Evolutionary conservation across 2,113 vertebrate genomes (phyloP).

Genomic region (Dolichotis patagonum): DNA sequence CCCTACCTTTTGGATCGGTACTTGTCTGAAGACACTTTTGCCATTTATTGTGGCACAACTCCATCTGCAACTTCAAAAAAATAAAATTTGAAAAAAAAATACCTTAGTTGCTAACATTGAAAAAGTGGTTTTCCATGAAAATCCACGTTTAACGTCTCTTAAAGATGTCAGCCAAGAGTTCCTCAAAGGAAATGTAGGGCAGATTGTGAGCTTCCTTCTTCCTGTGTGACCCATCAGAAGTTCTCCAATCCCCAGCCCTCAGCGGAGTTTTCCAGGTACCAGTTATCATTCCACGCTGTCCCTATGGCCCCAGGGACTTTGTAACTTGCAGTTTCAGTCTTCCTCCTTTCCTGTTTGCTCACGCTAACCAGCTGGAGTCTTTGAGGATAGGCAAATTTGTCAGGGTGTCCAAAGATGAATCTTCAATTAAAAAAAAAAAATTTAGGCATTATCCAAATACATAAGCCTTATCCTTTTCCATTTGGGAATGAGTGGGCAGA

Average conservation of each 20-base stretch:
- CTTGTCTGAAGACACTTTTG: slow-evolving; percentile 85
- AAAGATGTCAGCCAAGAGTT: background rate
- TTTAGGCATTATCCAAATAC: background rate
- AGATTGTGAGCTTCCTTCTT: accelerated
- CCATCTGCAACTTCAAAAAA: slow-evolving; percentile 76
- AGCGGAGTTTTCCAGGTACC: accelerated
- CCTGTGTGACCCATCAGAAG: accelerated
- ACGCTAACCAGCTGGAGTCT: background rate
- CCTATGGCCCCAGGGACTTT: too few relatives aligned
- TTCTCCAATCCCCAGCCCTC: accelerated
- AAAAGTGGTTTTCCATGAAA: background rate
- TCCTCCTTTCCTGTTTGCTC: background rate
- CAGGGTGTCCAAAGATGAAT: background rate
- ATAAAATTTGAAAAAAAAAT: background rate
- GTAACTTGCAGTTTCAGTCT: accelerated
- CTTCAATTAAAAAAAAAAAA: background rate
- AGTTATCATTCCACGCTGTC: accelerated
- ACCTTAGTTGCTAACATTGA: background rate
- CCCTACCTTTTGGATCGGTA: slow-evolving; percentile 90
- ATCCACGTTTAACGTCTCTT: background rate
- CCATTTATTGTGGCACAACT: slow-evolving; percentile 76
- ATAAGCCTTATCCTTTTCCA: background rate
- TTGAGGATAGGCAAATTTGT: background rate
- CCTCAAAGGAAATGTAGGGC: background rate
- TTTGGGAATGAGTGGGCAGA: background rate